Evolutionary conservation across 1,140 invertebrate species (phyloP), one percentile per base, ranked within the genome.

Genomic region (Nephila pilipes): DNA sequence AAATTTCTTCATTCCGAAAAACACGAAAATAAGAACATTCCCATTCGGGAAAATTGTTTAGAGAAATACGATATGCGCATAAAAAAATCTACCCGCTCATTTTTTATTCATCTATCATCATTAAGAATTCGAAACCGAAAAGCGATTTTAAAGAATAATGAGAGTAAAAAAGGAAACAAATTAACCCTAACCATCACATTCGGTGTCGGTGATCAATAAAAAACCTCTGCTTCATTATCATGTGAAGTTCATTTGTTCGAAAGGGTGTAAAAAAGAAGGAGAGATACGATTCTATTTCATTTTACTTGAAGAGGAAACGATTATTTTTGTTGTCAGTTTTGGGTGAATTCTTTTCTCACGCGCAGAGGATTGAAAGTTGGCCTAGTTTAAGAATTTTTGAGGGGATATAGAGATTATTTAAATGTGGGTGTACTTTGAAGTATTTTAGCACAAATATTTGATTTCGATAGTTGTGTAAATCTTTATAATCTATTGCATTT

Each of bases 21-120:
- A 5, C 16, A 75, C n/a, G 14, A 69, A 29, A 10, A 69, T 18
- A 36, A 75, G 2, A 20, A 18, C 29, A 4, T 32, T 36, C 29
- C 29, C 18, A 75, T 75, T 75, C 29, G 32, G 10, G 85, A 32
- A 22, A 87, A 87, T 54, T 54, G 85, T 32, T 54, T 87, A n/a
- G 18, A 58, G 32, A 87, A 63, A 87, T 57, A 16, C 38, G n/a
- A 55, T 55, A 46, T 16, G 3, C 5, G 16, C n/a, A 18, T 14
- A 29, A 18, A 29, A 25, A 81, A 54, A 20, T 22, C 4, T 14
- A 75, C 65, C 6, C 29, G 65, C n/a, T 87, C 25, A 87, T 87
- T 87, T 87, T 32, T 87, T 87, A 63, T 87, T 63, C 85, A 87
- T 87, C 85, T 22, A 87, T 87, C 85, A 87, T 54, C 85, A 87